phyloP scores from a whole-genome alignment of 2,888 invertebrate species.

The Oscheius myriophilus region DNA sequence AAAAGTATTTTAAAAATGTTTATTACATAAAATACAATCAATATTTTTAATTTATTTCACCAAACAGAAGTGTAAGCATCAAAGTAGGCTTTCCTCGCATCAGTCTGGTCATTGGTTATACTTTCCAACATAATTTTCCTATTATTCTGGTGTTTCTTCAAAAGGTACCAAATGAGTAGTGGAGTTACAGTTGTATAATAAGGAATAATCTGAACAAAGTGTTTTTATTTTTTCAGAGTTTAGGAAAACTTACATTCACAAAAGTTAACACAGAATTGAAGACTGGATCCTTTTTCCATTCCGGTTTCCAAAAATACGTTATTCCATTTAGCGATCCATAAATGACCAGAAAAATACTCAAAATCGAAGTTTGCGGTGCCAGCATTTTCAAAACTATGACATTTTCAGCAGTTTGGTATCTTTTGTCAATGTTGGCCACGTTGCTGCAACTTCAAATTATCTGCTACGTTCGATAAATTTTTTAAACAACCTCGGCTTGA shows the following conservation, averaged over 20 bases:
- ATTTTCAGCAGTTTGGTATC: conserved; percentile 23
- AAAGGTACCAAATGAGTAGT: conserved; percentile 4
- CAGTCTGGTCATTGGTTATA: neutral
- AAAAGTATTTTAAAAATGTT: too few relatives aligned
- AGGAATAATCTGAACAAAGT: conserved; percentile 21
- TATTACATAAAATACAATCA: too few relatives aligned
- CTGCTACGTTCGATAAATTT: too few relatives aligned
- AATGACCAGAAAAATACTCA: conserved; percentile 8
- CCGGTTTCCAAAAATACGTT: conserved; percentile 2
- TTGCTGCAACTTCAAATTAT: conserved; percentile 1
- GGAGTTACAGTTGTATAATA: conserved; percentile 19
- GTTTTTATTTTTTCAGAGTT: too few relatives aligned
- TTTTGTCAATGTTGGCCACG: conserved; percentile 2
- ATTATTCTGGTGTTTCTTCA: conserved; percentile 6
- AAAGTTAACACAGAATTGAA: conserved; percentile 16
- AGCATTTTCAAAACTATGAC: conserved; percentile 15
- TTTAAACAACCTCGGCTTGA: conserved; percentile 4
- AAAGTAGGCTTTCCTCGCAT: neutral
- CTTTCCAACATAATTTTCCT: conserved; percentile 6
- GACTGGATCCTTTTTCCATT: conserved; percentile 6
- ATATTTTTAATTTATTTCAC: neutral
- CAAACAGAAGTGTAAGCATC: neutral
- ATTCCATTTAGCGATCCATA: conserved; percentile 18
- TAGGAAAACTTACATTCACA: conserved; percentile 17
- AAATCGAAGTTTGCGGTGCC: conserved; percentile 13